These are phyloP conservation scores for Indicator maculatus DNA, from an alignment of 2,113 vertebrate genomes.

Conservation along the genomic window DNA sequence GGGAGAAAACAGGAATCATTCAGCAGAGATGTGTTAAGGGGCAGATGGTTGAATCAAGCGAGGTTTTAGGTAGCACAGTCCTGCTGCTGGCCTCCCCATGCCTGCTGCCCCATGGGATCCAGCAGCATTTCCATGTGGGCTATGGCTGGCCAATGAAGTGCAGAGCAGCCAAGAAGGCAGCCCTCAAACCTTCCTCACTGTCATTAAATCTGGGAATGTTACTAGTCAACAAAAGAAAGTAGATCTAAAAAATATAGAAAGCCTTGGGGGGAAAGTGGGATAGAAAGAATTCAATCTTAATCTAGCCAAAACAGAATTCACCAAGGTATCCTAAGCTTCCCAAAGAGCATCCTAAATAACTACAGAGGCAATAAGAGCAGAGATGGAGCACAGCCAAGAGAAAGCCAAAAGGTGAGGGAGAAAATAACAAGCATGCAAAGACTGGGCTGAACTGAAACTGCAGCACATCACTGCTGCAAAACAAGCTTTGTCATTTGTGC, in stretches of 20 bases:
- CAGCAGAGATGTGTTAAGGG: neutral
- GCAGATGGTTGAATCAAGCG: neutral
- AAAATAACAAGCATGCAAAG: neutral
- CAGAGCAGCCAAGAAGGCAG: neutral
- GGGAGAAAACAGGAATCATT: neutral
- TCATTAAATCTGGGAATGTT: neutral
- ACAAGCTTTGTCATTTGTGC: rapidly evolving
- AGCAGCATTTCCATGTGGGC: rapidly evolving
- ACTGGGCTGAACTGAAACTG: neutral
- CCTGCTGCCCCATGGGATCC: rapidly evolving
- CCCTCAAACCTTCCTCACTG: neutral
- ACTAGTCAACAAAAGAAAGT: neutral
- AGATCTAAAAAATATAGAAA: neutral
- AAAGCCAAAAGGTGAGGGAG: neutral
- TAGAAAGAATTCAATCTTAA: neutral
- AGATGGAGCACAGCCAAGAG: neutral
- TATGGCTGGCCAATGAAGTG: rapidly evolving
- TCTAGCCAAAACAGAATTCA: neutral
- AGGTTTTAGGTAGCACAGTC: neutral
- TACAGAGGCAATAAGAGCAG: neutral
- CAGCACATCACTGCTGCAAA: neutral
- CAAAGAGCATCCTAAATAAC: neutral
- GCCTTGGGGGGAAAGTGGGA: neutral
- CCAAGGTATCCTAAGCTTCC: neutral
- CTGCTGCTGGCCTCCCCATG: neutral